Conservation (phyloP, 2,888 invertebrate genomes). For the Cerceris ruficornis region DNA sequence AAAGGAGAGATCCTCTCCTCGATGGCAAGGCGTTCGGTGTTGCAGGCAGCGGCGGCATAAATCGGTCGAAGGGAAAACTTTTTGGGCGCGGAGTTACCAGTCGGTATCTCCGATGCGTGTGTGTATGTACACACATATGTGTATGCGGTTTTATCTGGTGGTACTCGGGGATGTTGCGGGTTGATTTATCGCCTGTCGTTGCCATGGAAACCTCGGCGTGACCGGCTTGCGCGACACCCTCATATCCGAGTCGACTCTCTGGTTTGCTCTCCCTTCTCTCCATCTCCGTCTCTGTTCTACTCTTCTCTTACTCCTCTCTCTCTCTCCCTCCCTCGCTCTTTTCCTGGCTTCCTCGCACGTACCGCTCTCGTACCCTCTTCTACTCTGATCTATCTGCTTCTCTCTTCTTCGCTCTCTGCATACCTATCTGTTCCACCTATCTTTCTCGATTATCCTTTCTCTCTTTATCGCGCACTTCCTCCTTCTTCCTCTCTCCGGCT, state of each 20-base stretch:
- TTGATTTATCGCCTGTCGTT: slow-evolving; percentile 81
- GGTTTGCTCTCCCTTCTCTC: slow-evolving; percentile 58
- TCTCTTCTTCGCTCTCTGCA: slow-evolving; percentile 20
- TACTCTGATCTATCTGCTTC: slow-evolving; percentile 12
- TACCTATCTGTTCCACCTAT: slow-evolving; percentile 37
- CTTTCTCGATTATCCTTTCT: slow-evolving; percentile 24
- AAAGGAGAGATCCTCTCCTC: slow-evolving; percentile 31
- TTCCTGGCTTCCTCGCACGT: slow-evolving; percentile 5
- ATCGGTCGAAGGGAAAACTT: slow-evolving; percentile 71
- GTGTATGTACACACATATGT: slow-evolving; percentile 67
- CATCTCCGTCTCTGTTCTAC: slow-evolving; percentile 32
- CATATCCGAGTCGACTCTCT: slow-evolving; percentile 77
- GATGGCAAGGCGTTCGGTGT: slow-evolving; percentile 50
- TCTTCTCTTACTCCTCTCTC: slow-evolving; percentile 41
- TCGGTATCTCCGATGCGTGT: slow-evolving; percentile 61
- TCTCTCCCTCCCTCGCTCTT: slow-evolving; percentile 17
- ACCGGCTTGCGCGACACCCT: slow-evolving; percentile 81
- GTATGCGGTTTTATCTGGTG: slow-evolving; percentile 78
- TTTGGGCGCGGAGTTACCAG: slow-evolving; percentile 68
- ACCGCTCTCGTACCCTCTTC: neutral
- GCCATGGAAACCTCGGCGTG: slow-evolving; percentile 80
- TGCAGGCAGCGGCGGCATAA: slow-evolving; percentile 65
- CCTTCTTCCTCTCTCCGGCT: slow-evolving; percentile 18
- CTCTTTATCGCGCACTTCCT: neutral
- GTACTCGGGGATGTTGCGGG: slow-evolving; percentile 80